Evolutionary conservation across 2,113 vertebrate species (phyloP), one percentile per base, ranked within the genome.

Genomic region (Phaethornis superciliosus): DNA sequence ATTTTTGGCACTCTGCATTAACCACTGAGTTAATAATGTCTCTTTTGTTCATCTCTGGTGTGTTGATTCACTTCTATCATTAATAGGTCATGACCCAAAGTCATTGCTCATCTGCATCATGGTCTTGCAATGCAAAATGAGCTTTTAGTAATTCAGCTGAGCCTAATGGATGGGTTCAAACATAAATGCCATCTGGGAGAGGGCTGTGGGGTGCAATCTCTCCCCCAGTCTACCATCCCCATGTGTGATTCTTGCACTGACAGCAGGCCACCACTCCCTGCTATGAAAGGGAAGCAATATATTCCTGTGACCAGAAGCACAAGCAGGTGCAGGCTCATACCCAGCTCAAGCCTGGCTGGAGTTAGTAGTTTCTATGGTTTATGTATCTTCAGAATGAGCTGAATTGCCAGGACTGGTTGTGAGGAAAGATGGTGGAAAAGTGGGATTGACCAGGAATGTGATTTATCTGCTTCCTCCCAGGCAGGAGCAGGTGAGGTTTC

Each of bases 1-100:
- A 46, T 67, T 95, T 91, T 93, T 91, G 88, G 82, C 52, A 49
- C 47, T 91, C 59, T 85, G 52, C 79, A 64, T 91, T 83, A 85
- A 69, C 35, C n/a, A 27, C 68, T 23, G 68, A 88, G 60, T 93
- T 94, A 92, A 93, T 89, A 67, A 80, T 83, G 63, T 83, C 75
- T 89, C 85, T 88, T 79, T 93, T 83, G 81, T 78, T 84, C 16
- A 1, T 93, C 72, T 90, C 51, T 81, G 60, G 56, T 93, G 79
- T 1, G 6, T 68, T 59, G 71, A 70, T 93, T 94, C 71, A 64
- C 63, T 93, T 78, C 60, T 44, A 1, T 89, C 89, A 81, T 91
- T 67, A 63, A 23, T 32, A 74, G 81, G 83, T 94, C 81, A 10
- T 44, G 70, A 95, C 84, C 87, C 84, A 79, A 30, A 11, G 1